These are phyloP conservation scores for Drosophila algonquin DNA, from an alignment of 2,888 invertebrate genomes.

Conservation along the genomic window DNA sequence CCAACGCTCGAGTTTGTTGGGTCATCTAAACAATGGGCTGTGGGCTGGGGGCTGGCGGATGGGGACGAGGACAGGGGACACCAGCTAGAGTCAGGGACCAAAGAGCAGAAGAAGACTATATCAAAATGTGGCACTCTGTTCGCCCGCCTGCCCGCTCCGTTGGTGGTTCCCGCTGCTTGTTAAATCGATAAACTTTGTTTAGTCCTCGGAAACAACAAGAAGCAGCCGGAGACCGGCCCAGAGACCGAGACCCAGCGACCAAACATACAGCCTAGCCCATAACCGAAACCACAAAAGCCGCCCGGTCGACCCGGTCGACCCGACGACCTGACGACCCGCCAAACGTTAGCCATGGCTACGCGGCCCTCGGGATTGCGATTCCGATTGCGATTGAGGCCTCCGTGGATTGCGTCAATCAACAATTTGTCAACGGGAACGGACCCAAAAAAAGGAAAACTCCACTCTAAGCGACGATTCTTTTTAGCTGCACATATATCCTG, in stretches of 20 bases:
- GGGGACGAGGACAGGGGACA: neutral
- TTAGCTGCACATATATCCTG: neutral
- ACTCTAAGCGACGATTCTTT: neutral
- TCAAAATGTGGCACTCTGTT: slow-evolving; percentile 71
- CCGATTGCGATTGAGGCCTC: neutral
- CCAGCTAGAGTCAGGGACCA: slow-evolving; percentile 1
- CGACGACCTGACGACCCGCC: slow-evolving; percentile 2
- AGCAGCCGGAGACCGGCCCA: slow-evolving; percentile 58
- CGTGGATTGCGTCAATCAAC: slow-evolving; percentile 78
- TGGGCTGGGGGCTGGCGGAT: neutral
- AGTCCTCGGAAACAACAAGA: slow-evolving; percentile 77
- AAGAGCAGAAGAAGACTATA: slow-evolving; percentile 28
- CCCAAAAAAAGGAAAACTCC: neutral
- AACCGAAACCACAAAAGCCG: slow-evolving; percentile 5
- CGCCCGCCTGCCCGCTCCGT: slow-evolving; percentile 38
- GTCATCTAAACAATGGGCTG: slow-evolving; percentile 73
- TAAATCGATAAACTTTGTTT: slow-evolving; percentile 80
- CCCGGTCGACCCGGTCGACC: slow-evolving; percentile 11
- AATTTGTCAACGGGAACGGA: slow-evolving; percentile 71
- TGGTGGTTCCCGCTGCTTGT: slow-evolving; percentile 50
- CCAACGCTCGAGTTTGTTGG: slow-evolving; percentile 75
- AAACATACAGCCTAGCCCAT: slow-evolving; percentile 14
- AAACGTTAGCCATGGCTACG: slow-evolving; percentile 68
- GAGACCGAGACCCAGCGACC: slow-evolving; percentile 40
- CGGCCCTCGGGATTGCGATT: slow-evolving; percentile 38